Evolutionary conservation across 2,113 vertebrate genomes (phyloP), one percentile per base, ranked within the genome.

Genomic region (Tapirus terrestris): DNA sequence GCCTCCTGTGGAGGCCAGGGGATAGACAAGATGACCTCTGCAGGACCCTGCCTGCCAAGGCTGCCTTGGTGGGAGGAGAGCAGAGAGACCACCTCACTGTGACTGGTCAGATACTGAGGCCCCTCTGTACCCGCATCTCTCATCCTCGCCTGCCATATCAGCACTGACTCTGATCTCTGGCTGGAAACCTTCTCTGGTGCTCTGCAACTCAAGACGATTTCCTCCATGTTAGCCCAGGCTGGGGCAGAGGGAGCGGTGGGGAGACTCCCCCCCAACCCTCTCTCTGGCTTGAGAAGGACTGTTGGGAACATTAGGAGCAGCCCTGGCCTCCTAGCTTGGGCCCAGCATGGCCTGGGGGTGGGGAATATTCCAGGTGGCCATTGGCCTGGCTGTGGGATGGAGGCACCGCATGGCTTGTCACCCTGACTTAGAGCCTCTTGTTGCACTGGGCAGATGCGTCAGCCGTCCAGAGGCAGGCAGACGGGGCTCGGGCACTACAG

Each of bases 181-280:
- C 29, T 53, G 31, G 80, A 76, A 79, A 16, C 36, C n/a, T 25
- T 6, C 21, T 3, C 56, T 33, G 23, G 29, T 21, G 33, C 43
- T 45, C 85, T 65, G 20, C 29, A 43, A 61, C n/a, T 8, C 75
- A 23, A 11, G n/a, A 9, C 25, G 18, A 4, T 1, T 27, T 53
- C 14, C 25, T 31, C 6, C 3, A 3, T 0, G 0, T 43, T 3
- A 73, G 31, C 60, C 27, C 33, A 67, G 31, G 5, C 36, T 29
- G 48, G 60, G 63, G 33, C 51, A 23, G 53, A 48, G 83, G 43
- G 21, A 25, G 60, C 31, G 29, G n/a, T 21, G 1, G 75, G 56
- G 33, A 17, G 18, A 27, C 27, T 4, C 53, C 12, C 4, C 2
- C 1, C 27, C 31, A 2, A 2, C 2, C 6, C 5, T 39, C 56